Conservation (phyloP, 2,888 invertebrate species). For the Caradrina kadenii region DNA sequence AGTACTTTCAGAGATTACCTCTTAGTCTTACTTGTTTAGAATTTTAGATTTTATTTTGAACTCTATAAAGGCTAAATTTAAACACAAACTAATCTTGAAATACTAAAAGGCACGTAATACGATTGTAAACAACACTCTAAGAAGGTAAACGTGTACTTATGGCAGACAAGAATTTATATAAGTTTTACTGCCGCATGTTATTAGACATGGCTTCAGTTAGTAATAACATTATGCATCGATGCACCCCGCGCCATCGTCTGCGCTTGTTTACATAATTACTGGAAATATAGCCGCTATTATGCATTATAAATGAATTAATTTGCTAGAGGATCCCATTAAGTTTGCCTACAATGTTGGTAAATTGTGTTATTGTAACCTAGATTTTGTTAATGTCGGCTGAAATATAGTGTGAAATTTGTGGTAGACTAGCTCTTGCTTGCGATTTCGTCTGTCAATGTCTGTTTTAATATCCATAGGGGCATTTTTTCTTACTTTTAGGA, state of each 20-base stretch:
- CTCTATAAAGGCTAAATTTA: too few relatives aligned
- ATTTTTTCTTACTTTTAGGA: too few relatives aligned
- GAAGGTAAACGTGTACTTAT: conserved; percentile 17
- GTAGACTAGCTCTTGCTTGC: not conserved
- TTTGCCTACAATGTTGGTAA: not conserved
- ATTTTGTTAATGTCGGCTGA: not conserved
- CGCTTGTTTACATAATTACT: conserved; percentile 26
- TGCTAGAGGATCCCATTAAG: not conserved
- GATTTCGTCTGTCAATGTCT: too few relatives aligned
- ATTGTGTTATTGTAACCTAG: not conserved
- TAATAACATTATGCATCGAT: conserved; percentile 58
- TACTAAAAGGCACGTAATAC: too few relatives aligned
- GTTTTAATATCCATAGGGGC: too few relatives aligned
- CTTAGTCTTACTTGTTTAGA: too few relatives aligned
- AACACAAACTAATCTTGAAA: too few relatives aligned
- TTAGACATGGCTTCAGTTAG: conserved; percentile 48
- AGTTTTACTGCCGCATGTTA: conserved; percentile 30
- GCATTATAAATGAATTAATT: conserved; percentile 13
- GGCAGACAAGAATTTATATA: conserved; percentile 14
- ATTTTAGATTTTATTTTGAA: too few relatives aligned
- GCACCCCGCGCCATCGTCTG: conserved; percentile 12
- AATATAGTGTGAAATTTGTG: not conserved
- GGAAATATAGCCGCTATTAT: conserved; percentile 14
- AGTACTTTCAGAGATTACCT: too few relatives aligned
- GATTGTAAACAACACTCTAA: not conserved